A percentile compares a stretch with the other conserved stretches of the same genome.
These are phyloP conservation scores for Blomia tropicalis DNA, from an alignment of 2,888 invertebrate species.

Conservation along the genomic window DNA sequence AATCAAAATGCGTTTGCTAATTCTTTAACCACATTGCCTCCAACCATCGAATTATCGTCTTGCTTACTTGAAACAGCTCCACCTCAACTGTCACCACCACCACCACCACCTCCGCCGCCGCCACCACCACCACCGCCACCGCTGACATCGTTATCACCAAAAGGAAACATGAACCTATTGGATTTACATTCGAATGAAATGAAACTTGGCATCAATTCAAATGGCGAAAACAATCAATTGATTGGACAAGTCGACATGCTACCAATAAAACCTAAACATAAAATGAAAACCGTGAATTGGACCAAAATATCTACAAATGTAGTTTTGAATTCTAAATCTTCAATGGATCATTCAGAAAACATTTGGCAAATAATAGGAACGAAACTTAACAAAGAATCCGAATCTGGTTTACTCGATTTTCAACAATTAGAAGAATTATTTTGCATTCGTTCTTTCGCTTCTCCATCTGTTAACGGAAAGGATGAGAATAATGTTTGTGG, in stretches of 20 bases:
- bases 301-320: constrained; percentile 85
- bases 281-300: constrained; percentile 97
- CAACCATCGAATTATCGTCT: no score
- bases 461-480: background rate
- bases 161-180: no score
- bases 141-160: constrained; percentile 31
- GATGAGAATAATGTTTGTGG: background rate
- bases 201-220: background rate
- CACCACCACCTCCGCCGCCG: constrained; percentile 34
- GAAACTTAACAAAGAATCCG: background rate
- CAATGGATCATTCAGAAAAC: constrained; percentile 25
- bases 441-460: constrained; percentile 51
- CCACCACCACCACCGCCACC: constrained; percentile 36
- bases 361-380: constrained; percentile 11
- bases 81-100: constrained; percentile 35
- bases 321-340: constrained; percentile 32
- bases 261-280: constrained; percentile 56
- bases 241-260: no score
- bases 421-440: constrained; percentile 83
- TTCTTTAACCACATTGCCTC: no score
- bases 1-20: background rate
- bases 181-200: no score
- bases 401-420: constrained; percentile 52
- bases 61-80: no score
- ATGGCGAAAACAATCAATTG: background rate